phyloP scores from a whole-genome alignment of 2,113 vertebrate species.

The Oryzias melastigma region DNA sequence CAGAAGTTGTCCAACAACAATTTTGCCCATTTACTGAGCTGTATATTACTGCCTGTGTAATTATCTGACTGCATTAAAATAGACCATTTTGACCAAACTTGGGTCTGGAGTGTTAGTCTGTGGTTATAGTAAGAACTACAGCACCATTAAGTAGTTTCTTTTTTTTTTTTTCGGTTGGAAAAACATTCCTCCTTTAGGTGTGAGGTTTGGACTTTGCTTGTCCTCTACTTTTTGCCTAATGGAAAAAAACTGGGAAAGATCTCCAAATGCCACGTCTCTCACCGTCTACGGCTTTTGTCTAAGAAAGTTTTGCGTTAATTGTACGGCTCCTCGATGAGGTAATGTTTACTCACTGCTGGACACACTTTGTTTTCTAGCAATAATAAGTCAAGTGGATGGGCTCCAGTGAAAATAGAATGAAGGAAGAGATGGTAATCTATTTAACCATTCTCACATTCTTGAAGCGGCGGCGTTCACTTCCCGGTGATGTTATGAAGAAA shows the following conservation, averaged over 20 bases:
- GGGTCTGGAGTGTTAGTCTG: conserved; percentile 29
- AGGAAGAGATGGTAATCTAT: conserved; percentile 55
- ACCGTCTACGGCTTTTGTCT: background rate
- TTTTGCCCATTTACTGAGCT: conserved; percentile 39
- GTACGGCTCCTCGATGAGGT: conserved; percentile 13
- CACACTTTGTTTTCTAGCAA: conserved; percentile 36
- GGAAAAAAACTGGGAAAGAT: conserved; percentile 4
- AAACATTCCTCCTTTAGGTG: conserved; percentile 43
- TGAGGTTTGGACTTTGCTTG: conserved; percentile 23
- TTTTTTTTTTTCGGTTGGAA: conserved; percentile 19
- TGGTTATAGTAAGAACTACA: conserved; percentile 41
- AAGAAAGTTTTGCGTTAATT: conserved; percentile 30
- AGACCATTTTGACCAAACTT: conserved; percentile 47
- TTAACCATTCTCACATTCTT: conserved; percentile 59
- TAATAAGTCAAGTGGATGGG: conserved; percentile 36
- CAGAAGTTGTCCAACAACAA: conserved; percentile 43
- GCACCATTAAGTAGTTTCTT: conserved; percentile 9
- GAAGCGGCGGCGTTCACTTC: conserved; percentile 20
- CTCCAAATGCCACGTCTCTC: background rate
- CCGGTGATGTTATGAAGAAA: conserved; percentile 8
- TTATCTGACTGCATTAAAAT: conserved; percentile 49
- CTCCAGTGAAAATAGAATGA: conserved; percentile 58
- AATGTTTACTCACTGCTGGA: conserved; percentile 32
- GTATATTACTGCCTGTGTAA: conserved; percentile 56
- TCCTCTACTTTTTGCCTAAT: conserved; percentile 5